Conservation (phyloP, 2,113 vertebrate species). For the Camelus bactrianus region DNA sequence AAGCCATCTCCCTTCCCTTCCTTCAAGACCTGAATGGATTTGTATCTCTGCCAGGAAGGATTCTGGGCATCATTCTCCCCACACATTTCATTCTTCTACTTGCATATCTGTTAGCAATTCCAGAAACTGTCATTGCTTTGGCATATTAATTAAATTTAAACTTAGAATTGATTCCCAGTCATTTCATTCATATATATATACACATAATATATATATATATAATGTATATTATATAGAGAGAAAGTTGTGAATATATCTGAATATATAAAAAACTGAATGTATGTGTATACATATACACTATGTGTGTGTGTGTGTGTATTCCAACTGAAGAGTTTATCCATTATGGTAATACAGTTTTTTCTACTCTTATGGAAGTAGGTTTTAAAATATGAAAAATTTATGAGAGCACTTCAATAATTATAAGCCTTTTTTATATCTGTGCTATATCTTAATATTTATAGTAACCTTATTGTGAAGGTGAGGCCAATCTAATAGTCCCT, state of each 20-base stretch:
- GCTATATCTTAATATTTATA: background rate
- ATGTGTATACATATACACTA: background rate
- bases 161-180: constrained; percentile 14
- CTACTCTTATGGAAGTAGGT: background rate
- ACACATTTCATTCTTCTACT: background rate
- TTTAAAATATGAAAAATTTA: constrained; percentile 27
- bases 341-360: background rate
- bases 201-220: background rate
- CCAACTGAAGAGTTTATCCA: background rate
- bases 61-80: background rate
- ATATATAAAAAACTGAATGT: no score
- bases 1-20: background rate
- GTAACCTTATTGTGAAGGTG: background rate
- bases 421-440: background rate
- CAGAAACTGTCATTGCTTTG: background rate
- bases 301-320: background rate
- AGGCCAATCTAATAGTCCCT: background rate
- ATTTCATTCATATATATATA: background rate
- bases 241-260: background rate
- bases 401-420: background rate
- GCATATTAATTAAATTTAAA: constrained; percentile 37
- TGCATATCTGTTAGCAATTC: constrained; percentile 23
- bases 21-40: background rate
- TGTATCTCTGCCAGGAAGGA: background rate
- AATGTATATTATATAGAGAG: background rate